phyloP scores from a whole-genome alignment of 2,888 invertebrate species.

The Mamestra brassicae region DNA sequence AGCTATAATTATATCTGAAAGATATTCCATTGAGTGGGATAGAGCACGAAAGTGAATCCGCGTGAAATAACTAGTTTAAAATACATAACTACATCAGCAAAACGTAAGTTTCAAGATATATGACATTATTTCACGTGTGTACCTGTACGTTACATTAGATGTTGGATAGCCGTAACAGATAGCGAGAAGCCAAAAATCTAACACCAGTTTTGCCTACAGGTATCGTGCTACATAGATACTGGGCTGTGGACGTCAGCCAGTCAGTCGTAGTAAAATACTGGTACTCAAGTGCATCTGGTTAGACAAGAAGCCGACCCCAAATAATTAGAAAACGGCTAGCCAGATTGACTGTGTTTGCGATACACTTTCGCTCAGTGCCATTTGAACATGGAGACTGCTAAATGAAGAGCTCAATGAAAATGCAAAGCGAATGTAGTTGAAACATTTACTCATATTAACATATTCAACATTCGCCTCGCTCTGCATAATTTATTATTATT shows the following conservation, averaged over 20 bases:
- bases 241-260: no score
- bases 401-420: conserved; percentile 74
- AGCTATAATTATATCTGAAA: conserved; percentile 10
- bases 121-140: not conserved
- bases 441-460: conserved; percentile 75
- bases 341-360: not conserved
- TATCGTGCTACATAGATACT: no score
- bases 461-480: conserved; percentile 68
- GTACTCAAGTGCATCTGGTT: no score
- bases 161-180: no score
- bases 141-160: not conserved
- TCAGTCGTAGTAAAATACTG: no score
- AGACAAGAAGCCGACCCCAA: no score
- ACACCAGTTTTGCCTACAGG: no score
- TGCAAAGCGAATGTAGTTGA: conserved; percentile 76
- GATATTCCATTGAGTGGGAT: not conserved
- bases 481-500: conserved; percentile 67
- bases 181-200: no score
- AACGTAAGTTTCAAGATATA: not conserved
- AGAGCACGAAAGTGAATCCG: not conserved
- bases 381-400: conserved; percentile 55
- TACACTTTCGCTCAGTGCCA: conserved; percentile 30
- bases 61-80: not conserved
- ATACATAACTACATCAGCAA: not conserved
- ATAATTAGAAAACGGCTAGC: no score